A percentile compares a stretch with the other conserved stretches of the same genome.
These are phyloP conservation scores for Phyllotis vaccarum DNA, from an alignment of 2,797 vertebrate genomes.

Conservation along the genomic window DNA sequence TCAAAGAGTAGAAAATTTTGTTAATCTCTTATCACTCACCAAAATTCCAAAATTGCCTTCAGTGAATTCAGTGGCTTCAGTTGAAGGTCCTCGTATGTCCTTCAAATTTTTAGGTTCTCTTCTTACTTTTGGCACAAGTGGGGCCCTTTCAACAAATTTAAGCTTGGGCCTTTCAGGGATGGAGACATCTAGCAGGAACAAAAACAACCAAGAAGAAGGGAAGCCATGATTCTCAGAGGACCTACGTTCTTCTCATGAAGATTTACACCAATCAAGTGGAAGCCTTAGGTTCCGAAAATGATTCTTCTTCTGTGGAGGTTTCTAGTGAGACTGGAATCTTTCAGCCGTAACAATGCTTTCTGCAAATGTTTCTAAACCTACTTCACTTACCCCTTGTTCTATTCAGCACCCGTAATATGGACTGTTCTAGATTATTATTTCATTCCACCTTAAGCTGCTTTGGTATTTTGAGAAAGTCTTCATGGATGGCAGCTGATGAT, in stretches of 20 bases:
- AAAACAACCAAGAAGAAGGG: not conserved
- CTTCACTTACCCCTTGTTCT: not conserved
- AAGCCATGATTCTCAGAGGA: not conserved
- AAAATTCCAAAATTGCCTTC: slow-evolving; percentile 94
- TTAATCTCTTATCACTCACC: slow-evolving; percentile 87
- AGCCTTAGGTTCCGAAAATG: not conserved
- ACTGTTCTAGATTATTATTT: not conserved
- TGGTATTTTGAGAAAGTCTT: not conserved
- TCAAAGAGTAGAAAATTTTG: not conserved
- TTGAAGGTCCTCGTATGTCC: slow-evolving; percentile 94
- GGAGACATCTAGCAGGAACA: slow-evolving; percentile 79
- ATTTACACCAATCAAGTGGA: not conserved
- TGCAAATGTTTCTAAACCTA: slow-evolving; percentile 29
- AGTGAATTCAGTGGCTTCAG: slow-evolving; percentile 88
- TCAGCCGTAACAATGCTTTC: not conserved
- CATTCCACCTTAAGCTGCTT: not conserved
- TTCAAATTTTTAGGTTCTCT: slow-evolving; percentile 91
- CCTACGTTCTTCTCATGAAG: not conserved
- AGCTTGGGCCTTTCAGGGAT: slow-evolving; percentile 93
- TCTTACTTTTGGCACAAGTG: slow-evolving; percentile 91
- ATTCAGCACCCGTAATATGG: not conserved
- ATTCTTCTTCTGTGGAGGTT: not conserved
- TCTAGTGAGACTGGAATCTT: not conserved
- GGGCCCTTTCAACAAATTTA: slow-evolving; percentile 93
- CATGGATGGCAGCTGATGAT: not conserved